Conservation (phyloP, 2,888 invertebrate species). For the Tholera decimalis region DNA sequence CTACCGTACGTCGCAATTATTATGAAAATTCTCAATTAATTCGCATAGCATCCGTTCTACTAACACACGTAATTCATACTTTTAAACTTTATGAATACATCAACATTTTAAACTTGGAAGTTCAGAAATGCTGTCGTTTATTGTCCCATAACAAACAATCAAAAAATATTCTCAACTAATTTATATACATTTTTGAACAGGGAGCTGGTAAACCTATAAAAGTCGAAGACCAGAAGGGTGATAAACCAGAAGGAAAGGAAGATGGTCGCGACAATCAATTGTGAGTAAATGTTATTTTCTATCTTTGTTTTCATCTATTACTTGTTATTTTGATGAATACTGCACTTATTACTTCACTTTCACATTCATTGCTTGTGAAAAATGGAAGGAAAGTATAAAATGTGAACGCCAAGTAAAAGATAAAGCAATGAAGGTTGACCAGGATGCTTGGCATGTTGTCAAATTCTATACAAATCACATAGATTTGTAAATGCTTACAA, state of each 20-base stretch:
- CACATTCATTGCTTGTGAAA: constrained; percentile 39
- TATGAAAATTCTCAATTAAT: too few species aligned
- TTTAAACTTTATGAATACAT: too few species aligned
- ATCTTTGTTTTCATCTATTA: neutral
- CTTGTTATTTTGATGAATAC: constrained; percentile 2
- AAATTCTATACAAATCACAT: constrained; percentile 16
- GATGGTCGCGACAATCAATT: constrained; percentile 96
- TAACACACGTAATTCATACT: too few species aligned
- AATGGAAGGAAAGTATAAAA: constrained; percentile 39
- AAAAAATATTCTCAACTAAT: neutral
- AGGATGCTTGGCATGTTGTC: constrained; percentile 40
- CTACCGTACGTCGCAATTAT: too few species aligned
- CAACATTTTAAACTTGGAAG: too few species aligned
- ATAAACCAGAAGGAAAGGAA: constrained; percentile 92
- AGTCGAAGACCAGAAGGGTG: constrained; percentile 81
- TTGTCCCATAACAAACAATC: too few species aligned
- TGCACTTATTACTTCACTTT: constrained; percentile 1
- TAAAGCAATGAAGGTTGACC: constrained; percentile 39
- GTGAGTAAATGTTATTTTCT: constrained; percentile 84
- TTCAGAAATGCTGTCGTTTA: too few species aligned
- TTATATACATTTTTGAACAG: constrained; percentile 10
- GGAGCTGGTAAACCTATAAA: constrained; percentile 74
- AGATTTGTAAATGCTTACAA: neutral
- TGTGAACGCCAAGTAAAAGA: constrained; percentile 41
- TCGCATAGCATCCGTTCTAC: too few species aligned